Percentiles rank a stretch among this genome's conserved stretches.
These are phyloP conservation scores for Eupithecia inturbata DNA, from an alignment of 2,888 invertebrate species.

Conservation along the genomic window DNA sequence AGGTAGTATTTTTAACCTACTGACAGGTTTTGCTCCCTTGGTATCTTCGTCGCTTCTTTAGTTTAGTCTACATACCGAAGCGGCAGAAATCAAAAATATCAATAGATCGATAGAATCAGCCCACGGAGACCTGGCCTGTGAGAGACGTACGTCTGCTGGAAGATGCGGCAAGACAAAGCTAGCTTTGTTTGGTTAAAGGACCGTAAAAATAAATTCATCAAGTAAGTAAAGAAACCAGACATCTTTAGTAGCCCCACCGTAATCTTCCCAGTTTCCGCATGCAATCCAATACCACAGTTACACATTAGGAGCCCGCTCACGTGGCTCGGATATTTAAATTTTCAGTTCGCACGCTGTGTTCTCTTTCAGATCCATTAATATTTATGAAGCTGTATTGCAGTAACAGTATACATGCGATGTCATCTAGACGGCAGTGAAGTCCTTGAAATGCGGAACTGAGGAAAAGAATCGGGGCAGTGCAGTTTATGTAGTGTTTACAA, in stretches of 20 bases:
- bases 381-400: constrained; percentile 62
- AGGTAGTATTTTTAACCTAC: no score
- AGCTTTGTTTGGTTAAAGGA: not conserved
- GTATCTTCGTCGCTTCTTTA: no score
- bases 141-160: no score
- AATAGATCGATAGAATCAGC: no score
- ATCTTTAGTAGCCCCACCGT: not conserved
- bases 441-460: constrained; percentile 33
- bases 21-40: no score
- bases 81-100: no score
- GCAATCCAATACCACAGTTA: constrained; percentile 2
- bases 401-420: constrained; percentile 42
- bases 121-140: no score
- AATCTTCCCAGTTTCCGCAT: constrained; percentile 2
- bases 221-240: not conserved
- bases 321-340: constrained; percentile 77
- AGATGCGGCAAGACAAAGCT: no score
- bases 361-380: constrained; percentile 76
- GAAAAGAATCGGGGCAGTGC: not conserved
- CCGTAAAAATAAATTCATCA: not conserved
- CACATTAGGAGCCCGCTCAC: constrained; percentile 60
- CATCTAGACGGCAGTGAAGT: constrained; percentile 32
- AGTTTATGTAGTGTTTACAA: not conserved
- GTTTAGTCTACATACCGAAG: no score
- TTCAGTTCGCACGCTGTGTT: constrained; percentile 78